Base-by-base conservation (phyloP, 1,140 invertebrate species). In the Calosoma granatense region DNA sequence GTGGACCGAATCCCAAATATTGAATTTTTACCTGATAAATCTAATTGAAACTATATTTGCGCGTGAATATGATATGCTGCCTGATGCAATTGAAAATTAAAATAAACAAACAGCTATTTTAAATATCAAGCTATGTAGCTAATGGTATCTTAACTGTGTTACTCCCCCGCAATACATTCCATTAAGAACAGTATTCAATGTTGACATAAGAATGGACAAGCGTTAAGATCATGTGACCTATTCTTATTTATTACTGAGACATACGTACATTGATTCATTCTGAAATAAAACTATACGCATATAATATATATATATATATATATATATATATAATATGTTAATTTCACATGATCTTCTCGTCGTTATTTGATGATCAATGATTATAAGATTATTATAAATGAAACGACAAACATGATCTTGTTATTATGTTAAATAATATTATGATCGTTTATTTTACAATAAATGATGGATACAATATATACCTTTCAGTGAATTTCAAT, bases 401-500 rank as follows among this genome's bases (percentile, higher is more conserved):
- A 12, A 47, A 47, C 15, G 41, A 47, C 6, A 11, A 47, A 47
- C 41, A 47, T 47, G 41, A 17, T 47, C 41, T 47, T 47, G 41
- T 47, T 47, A 47, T 47, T 47, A 47, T 47, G 41, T 47, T 47
- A 47, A 47, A 47, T 47, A 47, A 47, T 47, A 47, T 47, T 47
- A 47, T 47, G 15, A 47, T 47, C 41, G 41, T 47, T 47, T 47
- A 47, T 47, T 47, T 47, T 47, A 47, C 41, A 47, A 47, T 47
- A 47, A 47, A 47, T 47, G 41, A 47, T 47, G 41, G 17, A 47
- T 47, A 47, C 41, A 47, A 47, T 12, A 11, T 12, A 30, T n/a
- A n/a, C n/a, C n/a, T n/a, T n/a, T n/a, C n/a, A n/a, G n/a, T n/a
- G n/a, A n/a, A n/a, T n/a, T n/a, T n/a, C n/a, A n/a, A n/a, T n/a